phyloP scores from a whole-genome alignment of 2,888 invertebrate genomes.

The Nebria salina region DNA sequence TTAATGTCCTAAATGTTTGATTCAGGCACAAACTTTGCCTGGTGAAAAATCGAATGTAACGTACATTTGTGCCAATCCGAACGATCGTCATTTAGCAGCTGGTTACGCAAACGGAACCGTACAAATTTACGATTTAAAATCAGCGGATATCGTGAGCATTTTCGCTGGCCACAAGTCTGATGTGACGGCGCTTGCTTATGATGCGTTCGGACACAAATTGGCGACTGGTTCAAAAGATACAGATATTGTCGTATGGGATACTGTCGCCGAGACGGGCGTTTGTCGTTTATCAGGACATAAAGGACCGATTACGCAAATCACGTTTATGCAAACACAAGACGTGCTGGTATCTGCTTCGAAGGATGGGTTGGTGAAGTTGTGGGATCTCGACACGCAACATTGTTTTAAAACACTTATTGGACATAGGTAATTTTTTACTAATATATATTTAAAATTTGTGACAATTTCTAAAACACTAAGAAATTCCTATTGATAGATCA shows the following conservation, averaged over 20 bases:
- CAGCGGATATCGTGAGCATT: conserved; percentile 75
- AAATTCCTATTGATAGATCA: conserved; percentile 48
- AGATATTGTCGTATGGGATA: conserved; percentile 94
- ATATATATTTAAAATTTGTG: conserved; percentile 25
- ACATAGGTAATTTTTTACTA: conserved; percentile 70
- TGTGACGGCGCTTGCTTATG: conserved; percentile 85
- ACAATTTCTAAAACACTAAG: neutral
- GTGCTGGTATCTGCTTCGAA: conserved; percentile 86
- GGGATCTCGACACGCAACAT: conserved; percentile 94
- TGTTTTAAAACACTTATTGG: conserved; percentile 96
- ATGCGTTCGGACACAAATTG: conserved; percentile 82
- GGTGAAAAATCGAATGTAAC: conserved; percentile 87
- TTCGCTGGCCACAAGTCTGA: conserved; percentile 88
- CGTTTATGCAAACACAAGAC: conserved; percentile 76
- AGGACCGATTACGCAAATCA: conserved; percentile 83
- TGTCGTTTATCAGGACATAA: conserved; percentile 93
- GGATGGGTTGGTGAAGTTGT: conserved; percentile 95
- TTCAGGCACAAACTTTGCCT: conserved; percentile 77
- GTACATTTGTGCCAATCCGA: conserved; percentile 77
- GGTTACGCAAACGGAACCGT: conserved; percentile 93
- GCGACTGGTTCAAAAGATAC: conserved; percentile 94
- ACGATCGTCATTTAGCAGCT: conserved; percentile 83
- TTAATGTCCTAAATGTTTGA: conserved; percentile 50
- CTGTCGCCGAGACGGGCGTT: conserved; percentile 89
- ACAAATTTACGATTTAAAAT: conserved; percentile 81